These are phyloP conservation scores for Silurus lanzhouensis DNA, from an alignment of 2,797 vertebrate species.

Conservation along the genomic window DNA sequence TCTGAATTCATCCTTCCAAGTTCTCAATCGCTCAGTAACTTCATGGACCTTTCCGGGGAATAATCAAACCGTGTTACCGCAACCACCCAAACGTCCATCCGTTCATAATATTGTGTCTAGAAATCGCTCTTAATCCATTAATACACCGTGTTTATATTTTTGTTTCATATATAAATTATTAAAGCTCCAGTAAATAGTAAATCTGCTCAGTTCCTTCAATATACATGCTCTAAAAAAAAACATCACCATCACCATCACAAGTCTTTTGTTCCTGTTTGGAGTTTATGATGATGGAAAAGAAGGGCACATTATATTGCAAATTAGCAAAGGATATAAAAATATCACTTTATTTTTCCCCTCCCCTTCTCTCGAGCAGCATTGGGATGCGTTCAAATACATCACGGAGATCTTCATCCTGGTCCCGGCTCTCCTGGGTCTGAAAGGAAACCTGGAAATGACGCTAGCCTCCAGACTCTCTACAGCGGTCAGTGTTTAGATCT, in stretches of 20 bases:
- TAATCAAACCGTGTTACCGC: not conserved
- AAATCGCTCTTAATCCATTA: not conserved
- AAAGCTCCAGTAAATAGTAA: no score
- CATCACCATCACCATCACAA: not conserved
- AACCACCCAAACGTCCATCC: not conserved
- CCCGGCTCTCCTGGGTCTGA: slow-evolving; percentile 93
- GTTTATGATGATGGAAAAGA: not conserved
- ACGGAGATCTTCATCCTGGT: slow-evolving; percentile 98
- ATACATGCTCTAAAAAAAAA: not conserved
- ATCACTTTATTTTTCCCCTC: not conserved
- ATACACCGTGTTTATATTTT: not conserved
- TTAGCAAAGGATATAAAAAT: not conserved
- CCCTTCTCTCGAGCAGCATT: slow-evolving; percentile 78
- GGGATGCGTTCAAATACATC: slow-evolving; percentile 92
- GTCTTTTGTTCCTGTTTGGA: not conserved
- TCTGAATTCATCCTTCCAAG: no score
- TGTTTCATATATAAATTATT: not conserved
- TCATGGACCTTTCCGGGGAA: no score
- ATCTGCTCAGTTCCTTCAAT: no score
- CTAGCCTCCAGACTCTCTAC: slow-evolving; percentile 93
- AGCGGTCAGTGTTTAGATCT: slow-evolving; percentile 72
- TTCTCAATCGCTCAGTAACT: no score
- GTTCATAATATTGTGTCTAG: no score
- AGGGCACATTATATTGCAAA: no score
- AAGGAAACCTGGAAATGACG: slow-evolving; percentile 98